Evolutionary conservation across 1,140 invertebrate species (phyloP).

Genomic region (Bombus cullumanus): DNA sequence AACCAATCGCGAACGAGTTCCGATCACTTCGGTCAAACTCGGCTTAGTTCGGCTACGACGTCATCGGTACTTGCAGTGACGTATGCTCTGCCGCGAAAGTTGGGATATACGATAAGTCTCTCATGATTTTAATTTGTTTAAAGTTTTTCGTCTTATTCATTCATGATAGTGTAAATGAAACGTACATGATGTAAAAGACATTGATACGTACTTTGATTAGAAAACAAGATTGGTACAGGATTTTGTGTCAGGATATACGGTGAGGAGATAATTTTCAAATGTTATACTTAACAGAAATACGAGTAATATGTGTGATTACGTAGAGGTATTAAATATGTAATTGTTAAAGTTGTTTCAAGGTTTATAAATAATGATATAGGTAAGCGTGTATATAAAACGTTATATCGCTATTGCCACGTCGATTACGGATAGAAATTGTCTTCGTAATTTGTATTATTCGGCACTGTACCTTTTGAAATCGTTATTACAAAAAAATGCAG

Average conservation of each 20-base stretch:
- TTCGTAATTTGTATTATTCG: no score
- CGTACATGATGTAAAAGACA: not conserved
- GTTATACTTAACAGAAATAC: not conserved
- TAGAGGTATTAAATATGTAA: not conserved
- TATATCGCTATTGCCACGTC: accelerated
- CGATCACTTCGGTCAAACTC: constrained; percentile 70
- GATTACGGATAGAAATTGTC: not conserved
- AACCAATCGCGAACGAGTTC: constrained; percentile 71
- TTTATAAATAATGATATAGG: not conserved
- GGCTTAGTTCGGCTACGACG: constrained; percentile 74
- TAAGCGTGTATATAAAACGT: not conserved
- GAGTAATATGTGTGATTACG: not conserved
- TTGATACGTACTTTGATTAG: not conserved
- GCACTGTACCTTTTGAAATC: no score
- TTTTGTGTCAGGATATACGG: no score
- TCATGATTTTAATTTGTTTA: not conserved
- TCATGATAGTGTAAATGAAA: not conserved
- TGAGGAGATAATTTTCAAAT: not conserved
- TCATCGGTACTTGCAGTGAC: constrained; percentile 72
- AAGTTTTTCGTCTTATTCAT: not conserved
- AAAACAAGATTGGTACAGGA: not conserved
- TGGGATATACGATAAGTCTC: not conserved
- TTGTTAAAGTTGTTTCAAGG: accelerated
- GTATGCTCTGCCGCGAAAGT: constrained; percentile 53
- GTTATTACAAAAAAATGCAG: not conserved